Evolutionary conservation across 2,113 vertebrate species (phyloP).

Genomic region (Ictidomys tridecemlineatus): DNA sequence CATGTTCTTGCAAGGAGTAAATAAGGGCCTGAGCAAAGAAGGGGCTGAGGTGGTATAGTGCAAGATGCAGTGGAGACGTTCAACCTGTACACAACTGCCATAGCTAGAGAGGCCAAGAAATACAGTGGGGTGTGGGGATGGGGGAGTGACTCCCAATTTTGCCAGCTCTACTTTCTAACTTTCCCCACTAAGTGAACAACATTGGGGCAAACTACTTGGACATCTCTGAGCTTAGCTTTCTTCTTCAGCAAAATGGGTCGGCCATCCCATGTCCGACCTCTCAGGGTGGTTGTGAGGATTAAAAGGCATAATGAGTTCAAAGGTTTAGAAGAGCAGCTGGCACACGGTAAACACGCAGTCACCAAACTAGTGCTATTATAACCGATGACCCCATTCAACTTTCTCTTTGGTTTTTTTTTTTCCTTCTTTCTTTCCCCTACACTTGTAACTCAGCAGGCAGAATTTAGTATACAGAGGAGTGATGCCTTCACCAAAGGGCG

Average conservation of each 20-base stretch:
- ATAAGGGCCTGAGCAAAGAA: not conserved
- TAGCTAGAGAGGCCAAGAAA: not conserved
- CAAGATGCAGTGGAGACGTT: not conserved
- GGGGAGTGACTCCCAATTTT: not conserved
- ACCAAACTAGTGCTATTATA: not conserved
- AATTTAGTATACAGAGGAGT: conserved; percentile 27
- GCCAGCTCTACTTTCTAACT: not conserved
- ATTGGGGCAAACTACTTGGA: not conserved
- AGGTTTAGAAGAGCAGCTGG: not conserved
- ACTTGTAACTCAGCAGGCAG: not conserved
- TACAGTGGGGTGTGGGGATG: not conserved
- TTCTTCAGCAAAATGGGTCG: conserved; percentile 28
- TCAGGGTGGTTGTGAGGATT: not conserved
- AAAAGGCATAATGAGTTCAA: not conserved
- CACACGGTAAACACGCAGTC: not conserved
- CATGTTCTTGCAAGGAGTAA: not conserved
- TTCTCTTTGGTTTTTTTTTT: not conserved
- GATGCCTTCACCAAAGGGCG: not conserved
- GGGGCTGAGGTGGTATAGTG: not conserved
- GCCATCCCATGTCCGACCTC: not conserved
- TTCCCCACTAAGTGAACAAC: not conserved
- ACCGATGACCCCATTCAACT: not conserved
- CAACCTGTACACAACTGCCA: not conserved
- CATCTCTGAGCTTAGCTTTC: not conserved
- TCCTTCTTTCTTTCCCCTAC: not conserved